Base-by-base conservation (phyloP, 1,140 invertebrate genomes). In the Eciton burchellii region DNA sequence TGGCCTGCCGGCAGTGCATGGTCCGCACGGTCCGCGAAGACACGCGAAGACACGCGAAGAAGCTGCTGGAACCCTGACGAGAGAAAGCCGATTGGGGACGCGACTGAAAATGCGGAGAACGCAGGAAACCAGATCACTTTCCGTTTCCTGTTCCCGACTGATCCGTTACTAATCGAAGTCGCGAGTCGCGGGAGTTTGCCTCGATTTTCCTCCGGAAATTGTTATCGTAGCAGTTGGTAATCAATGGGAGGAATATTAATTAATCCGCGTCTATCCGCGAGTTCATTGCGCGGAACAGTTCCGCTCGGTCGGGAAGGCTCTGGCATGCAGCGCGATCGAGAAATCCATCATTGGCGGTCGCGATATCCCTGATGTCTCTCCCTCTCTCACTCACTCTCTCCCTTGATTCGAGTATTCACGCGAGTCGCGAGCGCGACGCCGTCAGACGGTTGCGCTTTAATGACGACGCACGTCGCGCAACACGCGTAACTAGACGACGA, bases 371-470 rank as follows among this genome's bases (percentile, higher is more conserved):
- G 21, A 74, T 21, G 26, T 76, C 43, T 26, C 6, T 16, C 35
- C 9, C 70, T 60, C 26, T 52, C 45, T 29, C 45, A 12, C 26
- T 65, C 47, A 21, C 35, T 59, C 12, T 60, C 19, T 68, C 57
- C 68, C 54, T 35, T 21, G 63, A 24, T 45, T 12, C 19, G 76
- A 87, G 87, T 84, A 88, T 88, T 88, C 87, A 84, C 82, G n/a
- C 65, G 72, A 63, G 45, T 35, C 14, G 43, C 73, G 21, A 52
- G 56, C 66, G 56, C 35, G 24, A 89, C 84, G 73, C 89, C 84
- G 81, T 91, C 90, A 90, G 86, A 89, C 74, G 77, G 72, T 84
- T 88, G 83, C 66, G 74, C 72, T 66, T 84, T 85, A 89, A 90
- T 89, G 90, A 88, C 84, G 71, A 65, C 26, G 68, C 57, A 57